Conservation (phyloP, 2,888 invertebrate genomes). For the Thymelicus lineola region DNA sequence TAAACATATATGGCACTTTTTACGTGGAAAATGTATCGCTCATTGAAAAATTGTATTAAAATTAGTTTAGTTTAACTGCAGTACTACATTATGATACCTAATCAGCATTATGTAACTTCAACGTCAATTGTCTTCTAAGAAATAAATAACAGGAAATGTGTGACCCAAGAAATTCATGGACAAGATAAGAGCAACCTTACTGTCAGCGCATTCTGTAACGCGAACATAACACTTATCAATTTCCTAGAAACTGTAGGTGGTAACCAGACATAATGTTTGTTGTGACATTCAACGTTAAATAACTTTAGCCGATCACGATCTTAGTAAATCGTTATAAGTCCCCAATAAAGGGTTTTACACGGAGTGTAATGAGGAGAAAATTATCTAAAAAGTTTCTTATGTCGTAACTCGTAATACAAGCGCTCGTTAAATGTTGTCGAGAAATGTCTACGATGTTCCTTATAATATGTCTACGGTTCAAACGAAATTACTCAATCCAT, state of each 20-base stretch:
- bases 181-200: neutral
- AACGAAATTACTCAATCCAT: neutral
- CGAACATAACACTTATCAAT: slow-evolving; percentile 22
- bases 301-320: slow-evolving; percentile 36
- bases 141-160: neutral
- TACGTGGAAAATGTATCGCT: too few relatives aligned
- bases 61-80: too few relatives aligned
- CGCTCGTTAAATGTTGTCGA: neutral
- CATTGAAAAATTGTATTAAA: too few relatives aligned
- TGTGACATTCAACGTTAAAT: slow-evolving; percentile 35
- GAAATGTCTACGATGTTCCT: too few relatives aligned
- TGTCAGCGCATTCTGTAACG: slow-evolving; percentile 24
- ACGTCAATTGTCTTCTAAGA: neutral
- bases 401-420: neutral
- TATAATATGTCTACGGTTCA: too few relatives aligned
- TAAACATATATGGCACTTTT: too few relatives aligned
- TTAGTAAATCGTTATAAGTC: slow-evolving; percentile 23
- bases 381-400: slow-evolving; percentile 17
- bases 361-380: slow-evolving; percentile 23
- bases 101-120: neutral
- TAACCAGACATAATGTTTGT: slow-evolving; percentile 33
- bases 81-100: neutral
- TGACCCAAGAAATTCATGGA: neutral
- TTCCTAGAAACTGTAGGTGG: slow-evolving; percentile 32
- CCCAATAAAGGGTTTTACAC: slow-evolving; percentile 17